A percentile compares a stretch with the other conserved stretches of the same genome.
Conservation (phyloP, 2,797 vertebrate species). For the Enteromius thamalakanensis region DNA sequence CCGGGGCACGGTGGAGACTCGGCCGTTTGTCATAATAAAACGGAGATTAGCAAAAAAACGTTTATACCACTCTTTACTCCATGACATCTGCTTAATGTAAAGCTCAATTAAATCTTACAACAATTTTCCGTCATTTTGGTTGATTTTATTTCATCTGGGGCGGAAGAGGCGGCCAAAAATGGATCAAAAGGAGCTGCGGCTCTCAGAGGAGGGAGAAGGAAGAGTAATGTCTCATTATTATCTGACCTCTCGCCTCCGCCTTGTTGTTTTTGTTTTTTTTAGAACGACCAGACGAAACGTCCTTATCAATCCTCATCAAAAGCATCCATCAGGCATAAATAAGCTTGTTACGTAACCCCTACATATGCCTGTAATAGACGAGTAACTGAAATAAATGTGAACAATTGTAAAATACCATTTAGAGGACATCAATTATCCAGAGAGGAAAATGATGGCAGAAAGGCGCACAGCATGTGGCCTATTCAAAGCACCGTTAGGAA, state of each 20-base stretch:
- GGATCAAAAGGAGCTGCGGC: neutral
- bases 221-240: constrained; percentile 33
- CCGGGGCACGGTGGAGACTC: neutral
- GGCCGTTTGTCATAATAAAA: constrained; percentile 25
- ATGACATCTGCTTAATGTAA: constrained; percentile 16
- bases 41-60: constrained; percentile 8
- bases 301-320: constrained; percentile 20
- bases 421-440: constrained; percentile 37
- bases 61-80: neutral
- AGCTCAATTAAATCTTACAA: constrained; percentile 17
- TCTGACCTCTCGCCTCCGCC: neutral
- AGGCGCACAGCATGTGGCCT: constrained; percentile 28
- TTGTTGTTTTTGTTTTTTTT: neutral
- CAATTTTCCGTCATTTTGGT: constrained; percentile 11
- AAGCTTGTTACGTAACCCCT: constrained; percentile 13
- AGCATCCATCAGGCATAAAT: constrained; percentile 24
- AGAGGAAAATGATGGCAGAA: constrained; percentile 30
- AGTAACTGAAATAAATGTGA: constrained; percentile 37
- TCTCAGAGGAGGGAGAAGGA: constrained; percentile 8
- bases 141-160: constrained; percentile 8
- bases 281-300: neutral
- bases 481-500: constrained; percentile 39
- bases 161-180: constrained; percentile 1
- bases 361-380: constrained; percentile 18
- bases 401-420: constrained; percentile 39